Evolutionary conservation across 2,797 vertebrate genomes (phyloP), one percentile per base, ranked within the genome.

Genomic region (Malurus splendens): DNA sequence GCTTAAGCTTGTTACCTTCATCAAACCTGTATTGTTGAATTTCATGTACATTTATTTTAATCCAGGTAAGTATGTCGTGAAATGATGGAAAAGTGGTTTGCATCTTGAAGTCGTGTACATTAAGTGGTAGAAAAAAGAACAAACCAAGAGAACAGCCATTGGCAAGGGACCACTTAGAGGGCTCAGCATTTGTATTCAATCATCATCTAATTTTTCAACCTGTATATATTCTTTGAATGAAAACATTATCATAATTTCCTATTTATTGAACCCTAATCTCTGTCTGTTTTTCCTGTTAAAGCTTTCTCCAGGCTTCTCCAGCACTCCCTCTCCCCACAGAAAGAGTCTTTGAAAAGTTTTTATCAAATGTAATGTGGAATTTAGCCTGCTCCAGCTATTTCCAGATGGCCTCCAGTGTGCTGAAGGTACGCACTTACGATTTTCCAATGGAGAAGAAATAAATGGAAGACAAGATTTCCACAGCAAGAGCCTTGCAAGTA

Each of bases 401-500:
- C 93, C 93, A 91, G 70, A 91, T 62, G 71, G 82, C 51, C 50
- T 91, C n/a, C 67, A 84, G 67, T 1, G 6, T 5, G 5, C 2
- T 36, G n/a, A 70, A 66, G 52, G 61, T 78, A 86, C 33, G 28
- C 13, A n/a, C 25, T 90, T 14, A 1, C 5, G 6, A 67, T 77
- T 86, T 93, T 93, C 83, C 78, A 89, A 25, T 1, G 25, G n/a
- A 33, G 33, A 86, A 84, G 81, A 83, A 93, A 79, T 48, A 86
- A 85, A 85, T 41, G 74, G 66, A 87, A 75, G 70, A 61, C 0
- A 4, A 17, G 22, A 66, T 79, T 93, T 56, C 47, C 80, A 67
- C 89, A 83, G 67, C 42, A 55, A 89, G 55, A 86, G 56, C 41
- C 38, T 86, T 57, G 15, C 59, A 56, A 67, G 52, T 56, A 87